Evolutionary conservation across 2,797 vertebrate species (phyloP).

Genomic region (Eleutherodactylus coqui): DNA sequence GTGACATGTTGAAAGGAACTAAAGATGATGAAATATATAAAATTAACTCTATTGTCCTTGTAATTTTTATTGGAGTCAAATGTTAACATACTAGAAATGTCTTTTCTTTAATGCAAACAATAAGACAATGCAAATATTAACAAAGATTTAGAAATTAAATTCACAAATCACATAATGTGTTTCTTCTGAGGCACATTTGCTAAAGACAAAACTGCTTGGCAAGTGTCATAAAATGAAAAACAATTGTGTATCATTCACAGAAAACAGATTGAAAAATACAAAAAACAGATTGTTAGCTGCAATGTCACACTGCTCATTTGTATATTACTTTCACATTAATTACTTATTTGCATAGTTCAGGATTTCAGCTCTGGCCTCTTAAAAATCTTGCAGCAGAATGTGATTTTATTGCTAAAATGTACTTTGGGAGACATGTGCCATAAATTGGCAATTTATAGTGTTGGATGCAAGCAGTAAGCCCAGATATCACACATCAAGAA

Average conservation of each 20-base stretch:
- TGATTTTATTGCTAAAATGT: background rate
- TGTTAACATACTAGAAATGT: constrained; percentile 65
- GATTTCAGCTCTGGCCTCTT: background rate
- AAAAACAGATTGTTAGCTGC: background rate
- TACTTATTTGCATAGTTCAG: background rate
- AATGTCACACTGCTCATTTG: background rate
- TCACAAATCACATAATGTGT: background rate
- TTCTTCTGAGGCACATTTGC: background rate
- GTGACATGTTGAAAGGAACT: constrained; percentile 66
- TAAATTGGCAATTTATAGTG: background rate
- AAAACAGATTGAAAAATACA: background rate
- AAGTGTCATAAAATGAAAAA: background rate
- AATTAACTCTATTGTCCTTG: constrained; percentile 64
- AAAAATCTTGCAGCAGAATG: background rate
- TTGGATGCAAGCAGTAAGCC: background rate
- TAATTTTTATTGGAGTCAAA: constrained; percentile 66
- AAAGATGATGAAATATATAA: constrained; percentile 64
- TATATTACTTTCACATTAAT: background rate
- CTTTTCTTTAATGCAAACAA: constrained; percentile 57
- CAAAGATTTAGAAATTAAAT: constrained; percentile 56
- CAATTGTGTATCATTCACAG: background rate
- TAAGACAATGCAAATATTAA: constrained; percentile 62
- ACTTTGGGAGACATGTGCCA: background rate
- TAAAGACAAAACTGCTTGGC: background rate
- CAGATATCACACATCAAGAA: background rate